Evolutionary conservation across 37 sponge, comb jelly and placozoan genomes (phyloP).

Genomic region (Axinella damicornis): DNA sequence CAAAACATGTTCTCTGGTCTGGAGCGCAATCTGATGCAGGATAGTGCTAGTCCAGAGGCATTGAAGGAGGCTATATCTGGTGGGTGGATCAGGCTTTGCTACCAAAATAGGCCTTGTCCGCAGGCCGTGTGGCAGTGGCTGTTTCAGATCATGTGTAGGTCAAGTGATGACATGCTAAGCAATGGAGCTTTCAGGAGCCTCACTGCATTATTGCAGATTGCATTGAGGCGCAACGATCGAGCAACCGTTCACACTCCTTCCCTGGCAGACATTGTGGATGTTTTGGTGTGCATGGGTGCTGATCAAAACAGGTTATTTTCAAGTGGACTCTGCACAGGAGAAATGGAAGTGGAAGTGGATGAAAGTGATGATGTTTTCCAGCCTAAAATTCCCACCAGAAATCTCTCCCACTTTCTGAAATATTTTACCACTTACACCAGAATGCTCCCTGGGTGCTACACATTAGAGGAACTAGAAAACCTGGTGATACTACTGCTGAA

Average conservation of each 20-base stretch:
- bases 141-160: slow-evolving; percentile 45
- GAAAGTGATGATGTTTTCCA: slow-evolving; percentile 5
- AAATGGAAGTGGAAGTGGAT: neutral
- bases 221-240: neutral
- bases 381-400: neutral
- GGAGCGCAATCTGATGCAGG: neutral
- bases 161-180: slow-evolving; percentile 24
- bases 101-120: no score
- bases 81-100: slow-evolving; percentile 1
- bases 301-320: neutral
- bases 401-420: neutral
- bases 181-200: slow-evolving; percentile 2
- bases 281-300: slow-evolving; percentile 23
- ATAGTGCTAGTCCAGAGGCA: neutral
- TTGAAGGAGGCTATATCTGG: neutral
- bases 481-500: slow-evolving; percentile 1
- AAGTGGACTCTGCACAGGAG: neutral
- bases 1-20: neutral
- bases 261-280: neutral
- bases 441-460: neutral
- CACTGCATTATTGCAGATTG: neutral
- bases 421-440: neutral
- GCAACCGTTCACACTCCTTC: neutral
- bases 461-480: neutral
- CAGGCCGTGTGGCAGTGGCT: slow-evolving; percentile 26